These are phyloP conservation scores for Zoanthus sansibaricus DNA, from an alignment of 92 coral and sea anemone species.

Conservation along the genomic window DNA sequence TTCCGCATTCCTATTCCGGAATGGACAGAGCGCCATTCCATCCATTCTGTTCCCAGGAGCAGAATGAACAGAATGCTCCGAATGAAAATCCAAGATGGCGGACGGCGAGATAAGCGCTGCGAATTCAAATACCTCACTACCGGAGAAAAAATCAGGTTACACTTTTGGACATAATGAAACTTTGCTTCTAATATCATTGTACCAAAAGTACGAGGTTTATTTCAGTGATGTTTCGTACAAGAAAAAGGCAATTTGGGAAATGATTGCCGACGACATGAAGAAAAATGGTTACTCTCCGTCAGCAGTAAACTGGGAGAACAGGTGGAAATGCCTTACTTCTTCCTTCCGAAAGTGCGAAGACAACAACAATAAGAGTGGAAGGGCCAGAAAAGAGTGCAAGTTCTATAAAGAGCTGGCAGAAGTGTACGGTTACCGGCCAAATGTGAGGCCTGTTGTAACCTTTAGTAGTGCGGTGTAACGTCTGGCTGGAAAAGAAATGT, in stretches of 20 bases:
- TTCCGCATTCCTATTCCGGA: slow-evolving; percentile 40
- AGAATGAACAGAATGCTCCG: too few relatives aligned
- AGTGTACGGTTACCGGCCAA: slow-evolving; percentile 42
- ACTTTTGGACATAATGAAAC: slow-evolving; percentile 39
- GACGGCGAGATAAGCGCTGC: background rate
- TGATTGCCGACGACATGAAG: slow-evolving; percentile 29
- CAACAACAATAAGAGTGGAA: slow-evolving; percentile 47
- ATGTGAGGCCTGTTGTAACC: slow-evolving; percentile 24
- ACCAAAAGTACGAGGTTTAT: slow-evolving; percentile 27
- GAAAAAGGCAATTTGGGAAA: slow-evolving; percentile 37
- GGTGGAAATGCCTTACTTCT: slow-evolving; percentile 45
- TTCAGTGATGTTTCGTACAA: slow-evolving; percentile 44
- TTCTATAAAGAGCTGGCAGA: slow-evolving; percentile 45
- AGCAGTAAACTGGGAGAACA: slow-evolving; percentile 39
- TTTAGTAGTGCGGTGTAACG: slow-evolving; percentile 23
- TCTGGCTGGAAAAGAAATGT: too few relatives aligned
- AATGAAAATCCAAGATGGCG: slow-evolving; percentile 43
- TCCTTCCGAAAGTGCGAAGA: slow-evolving; percentile 33
- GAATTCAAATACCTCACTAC: slow-evolving; percentile 6
- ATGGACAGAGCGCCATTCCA: slow-evolving; percentile 28
- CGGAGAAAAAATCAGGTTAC: slow-evolving; percentile 37
- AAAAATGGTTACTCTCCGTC: slow-evolving; percentile 31
- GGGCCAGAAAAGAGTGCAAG: slow-evolving; percentile 34
- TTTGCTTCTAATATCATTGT: slow-evolving; percentile 35
- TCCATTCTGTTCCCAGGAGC: too few relatives aligned